A percentile compares a stretch with the other conserved stretches of the same genome.
Conservation (phyloP, 2,113 vertebrate species). For the Stomatorhinus ivindoensis region DNA sequence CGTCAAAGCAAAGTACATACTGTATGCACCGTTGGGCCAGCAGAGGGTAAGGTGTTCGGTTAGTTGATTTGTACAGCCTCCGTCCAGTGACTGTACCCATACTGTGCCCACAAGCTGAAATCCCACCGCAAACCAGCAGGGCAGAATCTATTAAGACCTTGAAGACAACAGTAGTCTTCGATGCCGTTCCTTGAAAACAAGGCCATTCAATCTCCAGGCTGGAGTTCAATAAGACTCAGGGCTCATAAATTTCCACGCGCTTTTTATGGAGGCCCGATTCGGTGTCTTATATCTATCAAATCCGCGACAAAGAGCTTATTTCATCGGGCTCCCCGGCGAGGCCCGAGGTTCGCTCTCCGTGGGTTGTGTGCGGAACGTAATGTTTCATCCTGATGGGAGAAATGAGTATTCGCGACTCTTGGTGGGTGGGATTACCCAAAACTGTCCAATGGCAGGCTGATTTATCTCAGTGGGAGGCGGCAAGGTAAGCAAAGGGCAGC, state of each 20-base stretch:
- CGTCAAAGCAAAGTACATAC: too few species aligned
- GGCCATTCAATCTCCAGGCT: slow-evolving; percentile 30
- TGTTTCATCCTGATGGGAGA: not conserved
- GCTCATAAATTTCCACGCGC: slow-evolving; percentile 31
- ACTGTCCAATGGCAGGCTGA: not conserved
- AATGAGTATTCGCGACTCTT: not conserved
- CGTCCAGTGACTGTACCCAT: not conserved
- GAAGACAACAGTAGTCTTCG: slow-evolving; percentile 4
- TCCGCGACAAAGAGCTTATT: slow-evolving; percentile 32
- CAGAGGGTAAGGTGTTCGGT: too few species aligned
- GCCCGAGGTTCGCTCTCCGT: not conserved
- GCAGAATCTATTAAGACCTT: not conserved
- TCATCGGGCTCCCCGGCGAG: slow-evolving; percentile 10
- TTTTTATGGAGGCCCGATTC: slow-evolving; percentile 32
- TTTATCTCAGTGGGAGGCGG: not conserved
- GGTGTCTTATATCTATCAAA: slow-evolving; percentile 18
- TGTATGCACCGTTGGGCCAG: too few species aligned
- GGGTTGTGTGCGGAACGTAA: not conserved
- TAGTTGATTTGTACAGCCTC: not conserved
- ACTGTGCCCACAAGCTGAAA: not conserved
- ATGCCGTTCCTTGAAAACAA: slow-evolving; percentile 37
- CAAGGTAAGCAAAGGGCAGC: not conserved
- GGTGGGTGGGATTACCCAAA: not conserved
- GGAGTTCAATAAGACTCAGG: slow-evolving; percentile 24
- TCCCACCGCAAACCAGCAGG: not conserved